Conservation (phyloP, 2,113 vertebrate genomes). For the Neotoma lepida region DNA sequence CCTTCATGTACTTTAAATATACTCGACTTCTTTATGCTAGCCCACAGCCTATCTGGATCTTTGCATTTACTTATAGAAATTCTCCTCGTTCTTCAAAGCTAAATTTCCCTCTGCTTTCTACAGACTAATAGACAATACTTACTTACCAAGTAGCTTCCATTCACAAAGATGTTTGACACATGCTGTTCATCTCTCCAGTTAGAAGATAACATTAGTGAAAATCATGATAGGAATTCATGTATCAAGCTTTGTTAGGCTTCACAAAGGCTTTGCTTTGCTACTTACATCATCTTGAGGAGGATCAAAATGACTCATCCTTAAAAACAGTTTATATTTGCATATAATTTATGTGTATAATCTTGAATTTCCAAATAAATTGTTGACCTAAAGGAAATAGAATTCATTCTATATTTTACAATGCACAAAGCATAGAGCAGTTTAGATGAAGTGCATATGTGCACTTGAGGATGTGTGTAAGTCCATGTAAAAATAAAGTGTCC, state of each 20-base stretch:
- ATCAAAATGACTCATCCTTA: not conserved
- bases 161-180: not conserved
- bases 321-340: not conserved
- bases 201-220: not conserved
- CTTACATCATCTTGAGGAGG: not conserved
- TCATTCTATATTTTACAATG: not conserved
- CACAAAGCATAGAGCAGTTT: not conserved
- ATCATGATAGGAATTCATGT: not conserved
- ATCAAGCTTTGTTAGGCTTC: not conserved
- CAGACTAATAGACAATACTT: not conserved
- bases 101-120: not conserved
- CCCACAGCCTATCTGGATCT: not conserved
- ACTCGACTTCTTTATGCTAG: not conserved
- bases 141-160: not conserved
- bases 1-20: not conserved
- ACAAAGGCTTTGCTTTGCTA: not conserved
- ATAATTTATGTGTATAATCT: not conserved
- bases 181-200: not conserved
- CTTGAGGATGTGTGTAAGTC: too few species aligned
- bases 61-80: conserved; percentile 17
- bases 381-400: not conserved
- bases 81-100: not conserved
- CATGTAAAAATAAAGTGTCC: not conserved
- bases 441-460: not conserved
- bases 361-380: not conserved